Evolutionary conservation across 2,888 invertebrate species (phyloP).

Genomic region (Ischnus inquisitorius): DNA sequence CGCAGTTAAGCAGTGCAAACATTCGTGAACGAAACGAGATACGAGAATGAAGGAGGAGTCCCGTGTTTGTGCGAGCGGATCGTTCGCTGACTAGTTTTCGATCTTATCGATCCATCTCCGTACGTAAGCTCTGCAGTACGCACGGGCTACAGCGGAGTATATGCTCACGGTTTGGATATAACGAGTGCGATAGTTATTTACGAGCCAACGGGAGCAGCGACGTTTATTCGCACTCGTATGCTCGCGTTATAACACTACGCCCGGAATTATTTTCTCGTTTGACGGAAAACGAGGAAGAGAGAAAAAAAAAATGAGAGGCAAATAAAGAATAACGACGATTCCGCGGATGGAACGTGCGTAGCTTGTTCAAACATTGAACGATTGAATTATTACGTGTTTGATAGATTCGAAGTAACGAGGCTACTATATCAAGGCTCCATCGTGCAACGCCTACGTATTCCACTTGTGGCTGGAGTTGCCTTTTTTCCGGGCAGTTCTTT

Average conservation of each 20-base stretch:
- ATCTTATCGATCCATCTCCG: slow-evolving; percentile 66
- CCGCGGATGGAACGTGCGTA: slow-evolving; percentile 14
- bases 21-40: slow-evolving; percentile 36
- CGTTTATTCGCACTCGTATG: slow-evolving; percentile 62
- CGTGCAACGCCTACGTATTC: slow-evolving; percentile 1
- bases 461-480: too few relatives aligned
- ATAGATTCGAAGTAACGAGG: slow-evolving; percentile 19
- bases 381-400: neutral
- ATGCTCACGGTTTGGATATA: slow-evolving; percentile 54
- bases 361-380: slow-evolving; percentile 18
- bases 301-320: neutral
- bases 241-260: slow-evolving; percentile 40
- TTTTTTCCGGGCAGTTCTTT: too few relatives aligned
- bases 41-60: neutral
- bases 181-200: slow-evolving; percentile 66
- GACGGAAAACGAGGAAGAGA: slow-evolving; percentile 24
- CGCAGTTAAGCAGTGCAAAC: slow-evolving; percentile 61
- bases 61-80: slow-evolving; percentile 47
- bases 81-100: slow-evolving; percentile 63
- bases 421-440: neutral
- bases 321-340: slow-evolving; percentile 18
- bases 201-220: slow-evolving; percentile 58
- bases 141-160: slow-evolving; percentile 41
- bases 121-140: slow-evolving; percentile 7
- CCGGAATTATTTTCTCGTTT: slow-evolving; percentile 45